These are phyloP conservation scores for Acanthosepion esculentum DNA, from an alignment of 2,888 invertebrate species.

Conservation along the genomic window DNA sequence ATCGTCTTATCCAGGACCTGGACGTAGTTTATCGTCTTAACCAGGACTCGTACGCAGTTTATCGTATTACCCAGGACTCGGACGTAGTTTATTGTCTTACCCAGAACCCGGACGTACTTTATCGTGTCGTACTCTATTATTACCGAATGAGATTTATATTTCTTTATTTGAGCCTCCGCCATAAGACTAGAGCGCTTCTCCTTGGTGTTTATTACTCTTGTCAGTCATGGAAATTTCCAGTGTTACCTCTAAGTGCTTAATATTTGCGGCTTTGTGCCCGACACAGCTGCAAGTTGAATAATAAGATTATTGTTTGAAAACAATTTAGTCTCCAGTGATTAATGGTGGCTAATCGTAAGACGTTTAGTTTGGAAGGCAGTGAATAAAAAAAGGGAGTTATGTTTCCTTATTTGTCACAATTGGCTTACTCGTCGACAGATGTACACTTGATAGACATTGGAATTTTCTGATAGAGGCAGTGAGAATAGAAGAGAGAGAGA, in stretches of 20 bases:
- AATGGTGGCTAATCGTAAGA: background rate
- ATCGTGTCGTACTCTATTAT: too few species aligned
- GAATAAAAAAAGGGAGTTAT: slow-evolving; percentile 15
- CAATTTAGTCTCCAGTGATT: background rate
- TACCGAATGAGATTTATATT: too few species aligned
- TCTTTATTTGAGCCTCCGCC: background rate
- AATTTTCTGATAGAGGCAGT: background rate
- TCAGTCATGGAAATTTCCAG: too few species aligned
- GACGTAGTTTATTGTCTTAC: too few species aligned
- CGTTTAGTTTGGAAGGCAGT: background rate
- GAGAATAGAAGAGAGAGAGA: background rate
- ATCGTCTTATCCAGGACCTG: too few species aligned
- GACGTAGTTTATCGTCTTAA: too few species aligned
- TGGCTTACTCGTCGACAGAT: slow-evolving; percentile 2
- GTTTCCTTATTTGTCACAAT: background rate
- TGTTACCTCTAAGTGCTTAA: too few species aligned
- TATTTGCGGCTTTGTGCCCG: background rate
- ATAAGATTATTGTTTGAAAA: background rate
- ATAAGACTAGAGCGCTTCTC: too few species aligned
- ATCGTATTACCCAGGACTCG: too few species aligned
- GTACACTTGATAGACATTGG: background rate
- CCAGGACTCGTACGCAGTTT: too few species aligned
- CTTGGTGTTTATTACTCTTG: too few species aligned
- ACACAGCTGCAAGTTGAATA: background rate
- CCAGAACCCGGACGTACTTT: too few species aligned